phyloP scores from a whole-genome alignment of 2,888 invertebrate genomes.

The Cantharis nigra region DNA sequence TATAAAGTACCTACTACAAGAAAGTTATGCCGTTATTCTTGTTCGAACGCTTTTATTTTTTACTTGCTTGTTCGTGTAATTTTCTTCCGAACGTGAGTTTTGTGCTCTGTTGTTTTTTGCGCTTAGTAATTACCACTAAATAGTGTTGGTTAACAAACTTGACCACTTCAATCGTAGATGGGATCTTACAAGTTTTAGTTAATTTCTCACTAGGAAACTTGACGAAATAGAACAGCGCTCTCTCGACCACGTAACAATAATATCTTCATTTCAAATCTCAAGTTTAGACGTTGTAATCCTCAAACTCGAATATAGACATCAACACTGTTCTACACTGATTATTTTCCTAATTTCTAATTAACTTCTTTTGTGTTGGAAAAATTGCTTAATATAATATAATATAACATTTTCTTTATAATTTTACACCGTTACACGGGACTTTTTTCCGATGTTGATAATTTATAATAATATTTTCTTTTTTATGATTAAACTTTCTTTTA shows the following conservation, averaged over 20 bases:
- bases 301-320: conserved; percentile 5
- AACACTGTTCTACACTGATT: conserved; percentile 7
- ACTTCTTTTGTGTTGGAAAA: background rate
- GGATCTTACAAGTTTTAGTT: conserved; percentile 26
- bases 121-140: background rate
- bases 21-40: background rate
- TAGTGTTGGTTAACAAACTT: conserved; percentile 9
- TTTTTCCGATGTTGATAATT: background rate
- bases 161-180: background rate
- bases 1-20: background rate
- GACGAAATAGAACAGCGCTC: conserved; percentile 32
- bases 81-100: background rate
- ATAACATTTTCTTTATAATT: background rate
- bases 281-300: conserved; percentile 22
- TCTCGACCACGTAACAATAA: conserved; percentile 31
- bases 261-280: conserved; percentile 27
- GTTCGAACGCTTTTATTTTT: background rate
- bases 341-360: conserved; percentile 12
- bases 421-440: background rate
- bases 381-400: background rate
- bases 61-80: background rate
- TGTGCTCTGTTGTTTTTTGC: background rate
- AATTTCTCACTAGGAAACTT: conserved; percentile 35
- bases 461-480: background rate
- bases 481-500: conserved; percentile 1